These are phyloP conservation scores for Upupa epops DNA, from an alignment of 2,113 vertebrate species.

Conservation along the genomic window DNA sequence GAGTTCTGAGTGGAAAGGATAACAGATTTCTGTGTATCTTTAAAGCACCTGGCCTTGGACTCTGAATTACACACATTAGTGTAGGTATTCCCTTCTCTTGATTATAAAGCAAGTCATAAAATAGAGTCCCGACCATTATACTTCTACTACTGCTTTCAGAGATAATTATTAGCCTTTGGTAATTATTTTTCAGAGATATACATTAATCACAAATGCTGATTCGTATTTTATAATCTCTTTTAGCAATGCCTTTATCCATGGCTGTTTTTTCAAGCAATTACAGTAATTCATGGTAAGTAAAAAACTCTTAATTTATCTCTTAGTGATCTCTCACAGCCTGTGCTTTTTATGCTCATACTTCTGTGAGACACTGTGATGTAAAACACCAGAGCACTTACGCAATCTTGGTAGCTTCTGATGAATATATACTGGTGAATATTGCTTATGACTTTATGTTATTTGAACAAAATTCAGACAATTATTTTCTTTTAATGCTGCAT, in stretches of 20 bases:
- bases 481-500: background rate
- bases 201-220: background rate
- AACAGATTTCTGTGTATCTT: background rate
- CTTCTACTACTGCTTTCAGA: background rate
- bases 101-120: background rate
- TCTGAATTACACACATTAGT: background rate
- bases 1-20: background rate
- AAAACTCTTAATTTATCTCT: background rate
- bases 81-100: background rate
- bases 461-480: background rate
- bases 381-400: background rate
- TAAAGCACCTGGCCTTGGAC: background rate
- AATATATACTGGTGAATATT: background rate
- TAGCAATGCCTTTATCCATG: background rate
- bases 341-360: background rate
- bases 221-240: background rate
- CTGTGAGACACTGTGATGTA: background rate
- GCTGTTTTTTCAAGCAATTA: background rate
- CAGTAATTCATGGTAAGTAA: background rate
- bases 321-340: background rate
- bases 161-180: background rate
- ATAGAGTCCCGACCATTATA: background rate
- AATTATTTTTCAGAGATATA: background rate
- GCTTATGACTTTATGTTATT: background rate
- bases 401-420: background rate